Percentiles rank a stretch among this genome's conserved stretches.
These are phyloP conservation scores for Zosterops hypoxanthus DNA, from an alignment of 2,113 vertebrate species.

Conservation along the genomic window DNA sequence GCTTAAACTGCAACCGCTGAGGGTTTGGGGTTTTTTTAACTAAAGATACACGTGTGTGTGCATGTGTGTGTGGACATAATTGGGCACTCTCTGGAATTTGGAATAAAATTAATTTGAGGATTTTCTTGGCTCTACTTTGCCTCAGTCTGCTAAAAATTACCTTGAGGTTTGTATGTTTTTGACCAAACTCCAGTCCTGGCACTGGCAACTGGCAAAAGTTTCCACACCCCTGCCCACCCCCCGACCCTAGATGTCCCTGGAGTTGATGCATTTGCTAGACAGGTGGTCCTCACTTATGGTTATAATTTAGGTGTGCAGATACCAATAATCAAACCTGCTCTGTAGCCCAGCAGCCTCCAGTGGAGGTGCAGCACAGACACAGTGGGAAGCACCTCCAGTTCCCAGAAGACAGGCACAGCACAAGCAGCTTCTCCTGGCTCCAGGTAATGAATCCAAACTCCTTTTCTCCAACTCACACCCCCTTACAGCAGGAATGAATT, in stretches of 20 bases:
- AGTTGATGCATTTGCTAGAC: accelerated
- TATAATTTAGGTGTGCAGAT: not conserved
- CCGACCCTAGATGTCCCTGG: not conserved
- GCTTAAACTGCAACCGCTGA: not conserved
- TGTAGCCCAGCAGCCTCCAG: not conserved
- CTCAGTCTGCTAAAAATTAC: not conserved
- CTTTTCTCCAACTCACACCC: not conserved
- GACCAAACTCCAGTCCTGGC: not conserved
- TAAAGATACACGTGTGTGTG: not conserved
- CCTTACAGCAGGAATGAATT: not conserved
- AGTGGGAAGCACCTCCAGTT: not conserved
- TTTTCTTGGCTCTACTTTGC: not conserved
- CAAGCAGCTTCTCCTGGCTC: not conserved
- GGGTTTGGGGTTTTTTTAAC: not conserved
- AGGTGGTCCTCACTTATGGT: not conserved
- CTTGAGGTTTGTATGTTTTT: not conserved
- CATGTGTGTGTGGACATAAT: not conserved
- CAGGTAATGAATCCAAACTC: not conserved
- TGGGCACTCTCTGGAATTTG: not conserved
- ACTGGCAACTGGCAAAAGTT: not conserved
- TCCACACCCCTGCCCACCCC: not conserved
- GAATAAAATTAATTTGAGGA: slow-evolving; percentile 27
- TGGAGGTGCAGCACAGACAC: not conserved
- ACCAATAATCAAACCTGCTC: not conserved
- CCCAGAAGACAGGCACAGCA: not conserved